A percentile compares a stretch with the other conserved stretches of the same genome.
Conservation (phyloP, 1,140 invertebrate genomes). For the Meloidogyne exigua region DNA sequence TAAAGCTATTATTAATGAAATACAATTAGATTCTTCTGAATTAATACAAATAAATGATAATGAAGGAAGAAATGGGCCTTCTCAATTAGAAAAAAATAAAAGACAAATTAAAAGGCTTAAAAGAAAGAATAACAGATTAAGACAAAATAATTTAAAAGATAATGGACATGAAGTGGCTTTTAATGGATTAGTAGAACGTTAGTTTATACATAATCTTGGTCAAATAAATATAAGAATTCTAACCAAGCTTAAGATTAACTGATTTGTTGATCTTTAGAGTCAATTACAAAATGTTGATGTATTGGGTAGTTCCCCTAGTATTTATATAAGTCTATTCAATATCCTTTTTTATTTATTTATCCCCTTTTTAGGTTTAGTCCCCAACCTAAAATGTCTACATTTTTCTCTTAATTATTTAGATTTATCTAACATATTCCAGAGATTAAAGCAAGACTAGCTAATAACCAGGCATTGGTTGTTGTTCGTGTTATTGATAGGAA, state of each 20-base stretch:
- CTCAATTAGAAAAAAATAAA: background rate
- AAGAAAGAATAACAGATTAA: background rate
- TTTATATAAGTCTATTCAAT: no score
- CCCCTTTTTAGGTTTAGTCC: no score
- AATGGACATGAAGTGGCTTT: slow-evolving; percentile 17
- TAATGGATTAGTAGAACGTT: slow-evolving; percentile 27
- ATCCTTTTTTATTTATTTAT: no score
- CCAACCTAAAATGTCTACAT: no score
- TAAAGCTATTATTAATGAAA: slow-evolving; percentile 9
- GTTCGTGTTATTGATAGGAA: slow-evolving; percentile 58
- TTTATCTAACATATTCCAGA: slow-evolving; percentile 43
- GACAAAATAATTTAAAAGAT: background rate
- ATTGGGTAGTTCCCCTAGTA: no score
- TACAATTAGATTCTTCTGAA: slow-evolving; percentile 10
- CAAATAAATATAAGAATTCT: no score
- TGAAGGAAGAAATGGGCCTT: background rate
- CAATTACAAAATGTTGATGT: no score
- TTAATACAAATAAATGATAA: background rate
- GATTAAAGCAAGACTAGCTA: slow-evolving; percentile 41
- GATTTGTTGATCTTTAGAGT: no score
- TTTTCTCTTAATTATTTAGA: no score
- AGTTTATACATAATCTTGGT: background rate
- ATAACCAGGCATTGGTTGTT: slow-evolving; percentile 53
- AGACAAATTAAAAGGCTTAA: background rate
- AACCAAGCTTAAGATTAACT: no score